These are phyloP conservation scores for Mionectes olivaceus DNA, from an alignment of 2,797 vertebrate species.

Conservation along the genomic window DNA sequence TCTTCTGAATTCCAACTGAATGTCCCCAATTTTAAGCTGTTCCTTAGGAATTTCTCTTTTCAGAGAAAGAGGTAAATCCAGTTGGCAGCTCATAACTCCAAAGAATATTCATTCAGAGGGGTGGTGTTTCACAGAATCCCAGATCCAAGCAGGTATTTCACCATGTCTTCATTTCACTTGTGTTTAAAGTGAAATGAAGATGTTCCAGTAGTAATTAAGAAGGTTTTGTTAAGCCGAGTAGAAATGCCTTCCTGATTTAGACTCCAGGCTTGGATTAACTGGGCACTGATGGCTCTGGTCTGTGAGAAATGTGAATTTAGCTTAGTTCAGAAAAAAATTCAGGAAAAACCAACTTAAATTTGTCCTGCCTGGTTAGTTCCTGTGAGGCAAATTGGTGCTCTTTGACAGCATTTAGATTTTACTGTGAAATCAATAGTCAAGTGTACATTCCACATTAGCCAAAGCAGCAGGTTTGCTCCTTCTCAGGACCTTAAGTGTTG, in stretches of 20 bases:
- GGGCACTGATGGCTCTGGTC: neutral
- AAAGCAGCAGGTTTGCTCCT: neutral
- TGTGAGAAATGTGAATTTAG: neutral
- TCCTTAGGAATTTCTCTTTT: neutral
- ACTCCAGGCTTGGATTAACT: fast-evolving
- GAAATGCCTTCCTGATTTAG: neutral
- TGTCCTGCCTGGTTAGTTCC: slow-evolving; percentile 24
- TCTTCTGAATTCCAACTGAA: neutral
- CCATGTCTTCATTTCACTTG: neutral
- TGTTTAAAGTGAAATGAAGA: neutral
- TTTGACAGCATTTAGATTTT: neutral
- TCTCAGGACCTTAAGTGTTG: neutral
- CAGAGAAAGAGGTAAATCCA: neutral
- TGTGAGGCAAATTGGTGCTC: neutral
- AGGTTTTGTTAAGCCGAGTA: neutral
- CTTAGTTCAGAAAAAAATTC: neutral
- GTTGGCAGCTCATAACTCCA: neutral
- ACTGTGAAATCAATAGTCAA: slow-evolving; percentile 13
- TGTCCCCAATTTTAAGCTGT: fast-evolving
- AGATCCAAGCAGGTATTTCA: neutral
- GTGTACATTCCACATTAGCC: neutral
- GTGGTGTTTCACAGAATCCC: neutral
- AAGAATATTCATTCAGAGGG: neutral
- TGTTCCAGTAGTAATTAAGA: neutral
- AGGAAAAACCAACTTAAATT: neutral